Percentiles rank a stretch among this genome's conserved stretches.
Conservation (phyloP, 30 jellyfish, hydroid and myxozoan species). For the Catostylus mosaicus region DNA sequence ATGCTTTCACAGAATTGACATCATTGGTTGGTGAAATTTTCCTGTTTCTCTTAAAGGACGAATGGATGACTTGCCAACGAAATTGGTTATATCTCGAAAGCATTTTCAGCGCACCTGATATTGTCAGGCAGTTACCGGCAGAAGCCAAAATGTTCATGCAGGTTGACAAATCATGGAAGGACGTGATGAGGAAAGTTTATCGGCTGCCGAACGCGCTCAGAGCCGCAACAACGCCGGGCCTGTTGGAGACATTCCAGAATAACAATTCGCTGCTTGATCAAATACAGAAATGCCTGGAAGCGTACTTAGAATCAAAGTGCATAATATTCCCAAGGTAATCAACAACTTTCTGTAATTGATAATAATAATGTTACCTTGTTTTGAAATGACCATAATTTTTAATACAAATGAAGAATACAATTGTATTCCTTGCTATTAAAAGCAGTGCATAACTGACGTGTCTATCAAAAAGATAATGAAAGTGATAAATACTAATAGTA, state of each 20-base stretch:
- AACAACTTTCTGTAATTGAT: not conserved
- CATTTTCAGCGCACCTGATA: conserved; percentile 99
- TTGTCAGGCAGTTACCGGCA: conserved; percentile 98
- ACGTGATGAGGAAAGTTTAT: conserved; percentile 92
- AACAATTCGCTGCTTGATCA: conserved; percentile 94
- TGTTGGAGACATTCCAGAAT: conserved; percentile 86
- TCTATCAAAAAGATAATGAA: too few species aligned
- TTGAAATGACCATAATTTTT: too few species aligned
- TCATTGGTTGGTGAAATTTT: too few species aligned
- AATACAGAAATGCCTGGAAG: conserved; percentile 98
- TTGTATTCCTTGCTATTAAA: too few species aligned
- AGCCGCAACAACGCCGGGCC: conserved; percentile 99
- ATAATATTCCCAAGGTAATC: conserved; percentile 95
- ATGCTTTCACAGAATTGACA: too few species aligned
- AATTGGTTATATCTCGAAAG: conserved; percentile 98
- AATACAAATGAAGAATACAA: too few species aligned
- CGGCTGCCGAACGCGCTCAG: conserved; percentile 97
- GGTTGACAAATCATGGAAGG: conserved; percentile 99
- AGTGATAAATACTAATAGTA: too few species aligned
- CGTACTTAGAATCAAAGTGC: conserved; percentile 97
- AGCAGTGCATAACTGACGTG: too few species aligned
- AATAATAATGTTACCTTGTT: too few species aligned
- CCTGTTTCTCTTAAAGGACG: too few species aligned
- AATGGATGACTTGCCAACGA: conserved; percentile 97
- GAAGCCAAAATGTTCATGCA: conserved; percentile 98